Evolutionary conservation across 1,140 invertebrate genomes (phyloP).

Genomic region (Trigoniulus corallinus): DNA sequence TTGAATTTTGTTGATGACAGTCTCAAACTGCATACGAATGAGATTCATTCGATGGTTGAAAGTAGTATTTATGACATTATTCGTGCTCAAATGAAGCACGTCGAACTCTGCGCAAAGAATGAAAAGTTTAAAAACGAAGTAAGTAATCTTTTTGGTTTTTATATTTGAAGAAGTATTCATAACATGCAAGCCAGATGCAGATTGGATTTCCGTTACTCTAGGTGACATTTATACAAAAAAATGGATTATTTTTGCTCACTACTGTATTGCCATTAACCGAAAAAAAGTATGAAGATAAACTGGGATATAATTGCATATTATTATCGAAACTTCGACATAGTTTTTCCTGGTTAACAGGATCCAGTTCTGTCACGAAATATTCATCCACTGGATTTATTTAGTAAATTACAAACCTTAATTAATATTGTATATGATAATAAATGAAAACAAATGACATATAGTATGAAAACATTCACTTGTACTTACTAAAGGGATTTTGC

Average conservation of each 20-base stretch:
- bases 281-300: slow-evolving; percentile 25
- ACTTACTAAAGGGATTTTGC: too few species aligned
- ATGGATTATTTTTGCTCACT: slow-evolving; percentile 35
- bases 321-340: background rate
- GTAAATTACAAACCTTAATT: too few species aligned
- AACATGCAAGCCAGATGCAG: background rate
- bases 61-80: slow-evolving; percentile 44
- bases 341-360: too few species aligned
- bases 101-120: slow-evolving; percentile 23
- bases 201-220: slow-evolving; percentile 17
- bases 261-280: slow-evolving; percentile 32
- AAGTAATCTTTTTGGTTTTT: background rate
- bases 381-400: background rate
- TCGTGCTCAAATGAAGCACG: slow-evolving; percentile 42
- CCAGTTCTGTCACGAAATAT: background rate
- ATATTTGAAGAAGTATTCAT: background rate
- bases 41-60: slow-evolving; percentile 43
- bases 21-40: slow-evolving; percentile 42
- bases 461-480: too few species aligned
- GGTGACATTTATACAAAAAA: slow-evolving; percentile 34
- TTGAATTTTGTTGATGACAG: slow-evolving; percentile 47
- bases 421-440: too few species aligned
- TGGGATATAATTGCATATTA: slow-evolving; percentile 8
- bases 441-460: too few species aligned
- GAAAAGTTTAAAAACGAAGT: background rate